Evolutionary conservation across 2,888 invertebrate species (phyloP).

Genomic region (Protophormia terraenovae): DNA sequence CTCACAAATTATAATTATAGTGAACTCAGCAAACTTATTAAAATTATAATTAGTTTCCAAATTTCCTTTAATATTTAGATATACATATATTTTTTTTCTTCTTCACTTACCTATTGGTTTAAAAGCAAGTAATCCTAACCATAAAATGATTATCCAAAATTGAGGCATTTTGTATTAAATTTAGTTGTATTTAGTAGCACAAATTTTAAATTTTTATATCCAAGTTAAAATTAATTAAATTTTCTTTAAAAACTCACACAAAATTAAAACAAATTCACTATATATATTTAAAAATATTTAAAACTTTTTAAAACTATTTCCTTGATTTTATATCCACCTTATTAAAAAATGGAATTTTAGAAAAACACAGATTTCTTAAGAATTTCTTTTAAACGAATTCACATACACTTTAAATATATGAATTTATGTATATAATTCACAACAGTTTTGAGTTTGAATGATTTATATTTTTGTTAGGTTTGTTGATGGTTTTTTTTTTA

Average conservation of each 20-base stretch:
- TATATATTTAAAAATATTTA: neutral
- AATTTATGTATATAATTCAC: conserved; percentile 18
- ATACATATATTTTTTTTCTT: neutral
- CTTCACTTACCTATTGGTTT: conserved; percentile 78
- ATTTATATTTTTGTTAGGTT: conserved; percentile 3
- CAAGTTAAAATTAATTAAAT: neutral
- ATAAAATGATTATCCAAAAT: conserved; percentile 80
- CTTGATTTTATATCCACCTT: too few relatives aligned
- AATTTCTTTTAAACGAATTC: neutral
- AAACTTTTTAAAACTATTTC: neutral
- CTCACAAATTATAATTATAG: too few relatives aligned
- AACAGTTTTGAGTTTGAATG: conserved; percentile 14
- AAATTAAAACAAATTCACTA: conserved; percentile 16
- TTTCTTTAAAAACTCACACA: neutral
- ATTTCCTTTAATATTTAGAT: too few relatives aligned
- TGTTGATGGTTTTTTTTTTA: neutral
- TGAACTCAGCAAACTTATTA: too few relatives aligned
- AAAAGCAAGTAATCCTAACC: conserved; percentile 78
- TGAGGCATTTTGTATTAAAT: conserved; percentile 75
- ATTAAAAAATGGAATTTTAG: neutral
- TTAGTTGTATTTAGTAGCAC: conserved; percentile 25
- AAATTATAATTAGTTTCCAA: too few relatives aligned
- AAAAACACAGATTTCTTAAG: neutral
- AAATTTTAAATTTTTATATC: neutral
- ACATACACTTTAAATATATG: neutral